Evolutionary conservation across 2,888 invertebrate species (phyloP).

Genomic region (Clistopyga incitator): DNA sequence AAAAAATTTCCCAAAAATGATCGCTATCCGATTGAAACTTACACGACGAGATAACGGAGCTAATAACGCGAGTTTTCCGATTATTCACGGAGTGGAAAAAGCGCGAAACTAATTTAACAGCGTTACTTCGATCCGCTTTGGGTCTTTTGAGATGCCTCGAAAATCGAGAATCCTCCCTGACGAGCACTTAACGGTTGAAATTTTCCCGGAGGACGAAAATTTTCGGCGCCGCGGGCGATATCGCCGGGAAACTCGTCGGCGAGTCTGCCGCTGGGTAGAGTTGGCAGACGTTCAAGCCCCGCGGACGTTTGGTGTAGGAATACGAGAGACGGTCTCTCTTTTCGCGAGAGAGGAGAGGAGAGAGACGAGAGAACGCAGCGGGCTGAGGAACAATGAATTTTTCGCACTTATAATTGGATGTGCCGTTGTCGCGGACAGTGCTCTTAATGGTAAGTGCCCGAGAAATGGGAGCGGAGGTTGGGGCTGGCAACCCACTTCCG

Average conservation of each 20-base stretch:
- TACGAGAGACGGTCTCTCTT: slow-evolving; percentile 55
- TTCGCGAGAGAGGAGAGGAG: not conserved
- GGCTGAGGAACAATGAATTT: slow-evolving; percentile 79
- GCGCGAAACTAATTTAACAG: not conserved
- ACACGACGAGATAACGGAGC: not conserved
- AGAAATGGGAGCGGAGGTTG: slow-evolving; percentile 48
- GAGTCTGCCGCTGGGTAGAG: slow-evolving; percentile 47
- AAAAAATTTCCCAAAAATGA: not conserved
- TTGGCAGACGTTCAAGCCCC: slow-evolving; percentile 68
- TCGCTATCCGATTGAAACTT: not conserved
- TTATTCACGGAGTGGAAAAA: not conserved
- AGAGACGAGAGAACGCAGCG: slow-evolving; percentile 55
- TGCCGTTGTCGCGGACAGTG: slow-evolving; percentile 78
- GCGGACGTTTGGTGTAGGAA: slow-evolving; percentile 40
- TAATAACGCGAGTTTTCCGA: not conserved
- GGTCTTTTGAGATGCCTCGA: not conserved
- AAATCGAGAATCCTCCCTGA: slow-evolving; percentile 5
- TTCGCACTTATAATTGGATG: slow-evolving; percentile 81
- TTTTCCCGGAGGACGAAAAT: slow-evolving; percentile 59
- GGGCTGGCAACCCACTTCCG: slow-evolving; percentile 66
- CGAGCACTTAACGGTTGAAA: slow-evolving; percentile 49
- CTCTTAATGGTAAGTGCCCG: slow-evolving; percentile 79
- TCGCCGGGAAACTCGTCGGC: slow-evolving; percentile 53
- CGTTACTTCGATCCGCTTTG: not conserved
- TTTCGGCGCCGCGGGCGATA: slow-evolving; percentile 67